Percentiles rank a stretch among this genome's conserved stretches.
Evolutionary conservation across 2,888 invertebrate genomes (phyloP).

Genomic region (Pseudococcus longispinus): DNA sequence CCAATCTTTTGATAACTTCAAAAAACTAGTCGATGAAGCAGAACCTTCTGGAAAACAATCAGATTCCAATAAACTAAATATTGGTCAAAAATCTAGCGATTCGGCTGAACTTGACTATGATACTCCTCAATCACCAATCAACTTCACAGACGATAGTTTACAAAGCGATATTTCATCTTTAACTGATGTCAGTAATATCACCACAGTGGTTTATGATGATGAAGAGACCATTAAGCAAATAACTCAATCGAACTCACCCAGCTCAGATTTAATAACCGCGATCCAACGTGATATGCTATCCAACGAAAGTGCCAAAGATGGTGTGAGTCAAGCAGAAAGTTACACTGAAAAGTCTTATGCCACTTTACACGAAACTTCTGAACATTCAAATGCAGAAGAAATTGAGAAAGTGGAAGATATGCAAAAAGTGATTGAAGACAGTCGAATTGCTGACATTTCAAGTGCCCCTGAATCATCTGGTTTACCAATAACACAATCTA

Average conservation of each 20-base stretch:
- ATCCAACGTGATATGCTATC: background rate
- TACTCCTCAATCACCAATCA: background rate
- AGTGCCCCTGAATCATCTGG: background rate
- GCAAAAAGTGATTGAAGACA: background rate
- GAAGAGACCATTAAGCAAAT: background rate
- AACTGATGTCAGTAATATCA: background rate
- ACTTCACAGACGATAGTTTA: conserved; percentile 34
- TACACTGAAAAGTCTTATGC: background rate
- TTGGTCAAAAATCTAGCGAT: background rate
- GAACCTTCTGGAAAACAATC: background rate
- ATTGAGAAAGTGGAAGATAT: background rate
- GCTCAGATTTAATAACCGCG: background rate
- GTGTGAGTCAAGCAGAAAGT: conserved; percentile 4
- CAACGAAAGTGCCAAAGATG: background rate
- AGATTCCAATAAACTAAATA: background rate
- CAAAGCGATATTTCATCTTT: conserved; percentile 44
- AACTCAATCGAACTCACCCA: background rate
- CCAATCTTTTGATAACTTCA: background rate
- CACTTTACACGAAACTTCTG: background rate
- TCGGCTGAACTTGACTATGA: background rate
- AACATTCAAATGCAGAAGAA: background rate
- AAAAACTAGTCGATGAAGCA: background rate
- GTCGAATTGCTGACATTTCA: background rate
- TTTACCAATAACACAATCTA: background rate
- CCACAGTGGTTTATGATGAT: conserved; percentile 12